Evolutionary conservation across 2,888 invertebrate species (phyloP), one percentile per base, ranked within the genome.

Genomic region (Slavum lentiscoides): DNA sequence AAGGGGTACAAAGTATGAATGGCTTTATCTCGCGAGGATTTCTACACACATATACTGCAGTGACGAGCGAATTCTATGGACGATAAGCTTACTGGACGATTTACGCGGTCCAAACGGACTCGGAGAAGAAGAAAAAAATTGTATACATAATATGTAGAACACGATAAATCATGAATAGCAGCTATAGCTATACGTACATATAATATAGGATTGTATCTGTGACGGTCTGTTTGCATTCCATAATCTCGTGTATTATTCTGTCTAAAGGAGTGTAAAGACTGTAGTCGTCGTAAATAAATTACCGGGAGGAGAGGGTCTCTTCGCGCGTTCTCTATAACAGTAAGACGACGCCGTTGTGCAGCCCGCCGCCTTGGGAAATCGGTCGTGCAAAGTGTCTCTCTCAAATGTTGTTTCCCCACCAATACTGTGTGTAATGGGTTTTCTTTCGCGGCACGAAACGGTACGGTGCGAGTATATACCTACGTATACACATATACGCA

Each of bases 271-370:
- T 39, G 66, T 66, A 53, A 55, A 64, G 62, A 64, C 30, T 30
- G 30, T 49, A 62, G 64, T 66, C 69, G 61, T 61, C 53, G 61
- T 69, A 77, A 77, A 77, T 77, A 77, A 77, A 77, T 77, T 70
- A 70, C 21, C 19, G 30, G 30, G 30, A 30, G 30, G 4, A 30
- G 2, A 4, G 66, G 59, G 21, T 13, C 43, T 37, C 11, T 21
- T 19, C 59, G 23, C 58, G 30, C 30, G 30, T 30, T 30, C 30
- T 30, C 30, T 30, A 30, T 30, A 30, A n/a, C n/a, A n/a, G n/a
- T 53, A 69, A 30, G 30, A 30, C 30, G 68, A 69, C 53, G 69
- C 30, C 43, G 49, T 49, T 43, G 5, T 39, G 9, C 43, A 43
- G 43, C 1, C 43, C 9, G 43, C 13, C 17, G 61, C 53, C 70